phyloP scores from a whole-genome alignment of 2,797 vertebrate genomes.

The Amniataba percoides region DNA sequence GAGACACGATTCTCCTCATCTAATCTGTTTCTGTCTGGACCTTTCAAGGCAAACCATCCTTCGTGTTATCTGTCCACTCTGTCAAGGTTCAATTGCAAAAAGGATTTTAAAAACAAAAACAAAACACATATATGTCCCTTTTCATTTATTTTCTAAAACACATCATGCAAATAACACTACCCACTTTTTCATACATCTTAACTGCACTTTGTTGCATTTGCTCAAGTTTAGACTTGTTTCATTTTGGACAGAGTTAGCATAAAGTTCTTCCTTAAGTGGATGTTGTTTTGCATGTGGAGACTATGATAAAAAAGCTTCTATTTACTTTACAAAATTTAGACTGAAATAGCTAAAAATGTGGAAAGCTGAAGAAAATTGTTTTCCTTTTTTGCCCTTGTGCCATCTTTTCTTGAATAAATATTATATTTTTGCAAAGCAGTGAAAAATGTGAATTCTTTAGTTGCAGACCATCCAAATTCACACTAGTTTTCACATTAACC shows the following conservation, averaged over 20 bases:
- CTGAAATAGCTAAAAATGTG: background rate
- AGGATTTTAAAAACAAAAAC: too few species aligned
- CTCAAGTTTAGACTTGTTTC: background rate
- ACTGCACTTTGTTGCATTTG: background rate
- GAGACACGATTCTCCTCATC: too few species aligned
- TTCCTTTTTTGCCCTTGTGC: background rate
- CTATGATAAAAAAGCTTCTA: background rate
- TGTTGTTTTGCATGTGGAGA: background rate
- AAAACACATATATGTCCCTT: too few species aligned
- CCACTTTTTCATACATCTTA: background rate
- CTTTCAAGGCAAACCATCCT: too few species aligned
- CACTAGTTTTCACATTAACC: background rate
- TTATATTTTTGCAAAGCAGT: background rate
- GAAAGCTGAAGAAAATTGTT: too few species aligned
- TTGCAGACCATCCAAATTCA: background rate
- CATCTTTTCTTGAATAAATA: background rate
- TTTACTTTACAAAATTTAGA: background rate
- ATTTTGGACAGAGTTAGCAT: background rate
- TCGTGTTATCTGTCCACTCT: too few species aligned
- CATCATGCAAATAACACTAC: too few species aligned
- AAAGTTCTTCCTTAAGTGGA: background rate
- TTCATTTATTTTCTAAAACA: too few species aligned
- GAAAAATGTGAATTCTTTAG: background rate
- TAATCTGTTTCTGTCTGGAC: too few species aligned
- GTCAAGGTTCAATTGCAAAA: too few species aligned